Percentiles rank a stretch among this genome's conserved stretches.
Evolutionary conservation across 2,113 vertebrate genomes (phyloP).

Genomic region (Oreocharis arfaki): DNA sequence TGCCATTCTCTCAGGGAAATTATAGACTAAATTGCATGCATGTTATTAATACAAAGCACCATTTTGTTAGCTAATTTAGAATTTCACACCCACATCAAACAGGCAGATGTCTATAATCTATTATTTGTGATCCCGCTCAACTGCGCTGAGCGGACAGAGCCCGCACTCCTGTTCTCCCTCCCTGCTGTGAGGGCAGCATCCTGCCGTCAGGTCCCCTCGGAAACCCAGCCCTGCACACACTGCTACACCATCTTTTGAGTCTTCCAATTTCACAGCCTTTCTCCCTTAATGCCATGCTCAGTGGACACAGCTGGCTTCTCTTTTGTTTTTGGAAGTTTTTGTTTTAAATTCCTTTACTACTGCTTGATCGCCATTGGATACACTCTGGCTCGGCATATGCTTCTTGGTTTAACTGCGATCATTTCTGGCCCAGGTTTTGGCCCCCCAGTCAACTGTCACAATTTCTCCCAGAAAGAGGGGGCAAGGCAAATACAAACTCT

Average conservation of each 20-base stretch:
- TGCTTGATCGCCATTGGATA: constrained; percentile 14
- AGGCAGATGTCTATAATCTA: constrained; percentile 54
- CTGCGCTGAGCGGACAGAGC: not conserved
- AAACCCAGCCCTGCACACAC: not conserved
- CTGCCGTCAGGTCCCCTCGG: not conserved
- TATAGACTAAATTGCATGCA: constrained; percentile 19
- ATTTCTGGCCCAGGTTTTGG: not conserved
- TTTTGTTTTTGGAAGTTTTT: not conserved
- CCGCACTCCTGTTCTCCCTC: not conserved
- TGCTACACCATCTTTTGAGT: not conserved
- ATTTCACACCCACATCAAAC: constrained; percentile 62
- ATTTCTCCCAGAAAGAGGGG: not conserved
- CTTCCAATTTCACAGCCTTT: not conserved
- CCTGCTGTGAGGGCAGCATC: not conserved
- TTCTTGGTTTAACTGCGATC: not conserved
- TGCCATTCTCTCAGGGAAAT: constrained; percentile 53
- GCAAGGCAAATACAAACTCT: not conserved
- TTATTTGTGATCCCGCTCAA: constrained; percentile 27
- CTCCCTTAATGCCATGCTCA: not conserved
- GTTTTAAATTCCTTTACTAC: constrained; percentile 15
- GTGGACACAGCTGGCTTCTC: constrained; percentile 49
- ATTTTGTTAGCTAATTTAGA: constrained; percentile 60
- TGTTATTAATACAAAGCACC: constrained; percentile 52
- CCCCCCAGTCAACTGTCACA: not conserved
- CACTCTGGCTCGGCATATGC: not conserved